Conservation (phyloP, 2,888 invertebrate species). For the Zaprionus obscuricornis region DNA sequence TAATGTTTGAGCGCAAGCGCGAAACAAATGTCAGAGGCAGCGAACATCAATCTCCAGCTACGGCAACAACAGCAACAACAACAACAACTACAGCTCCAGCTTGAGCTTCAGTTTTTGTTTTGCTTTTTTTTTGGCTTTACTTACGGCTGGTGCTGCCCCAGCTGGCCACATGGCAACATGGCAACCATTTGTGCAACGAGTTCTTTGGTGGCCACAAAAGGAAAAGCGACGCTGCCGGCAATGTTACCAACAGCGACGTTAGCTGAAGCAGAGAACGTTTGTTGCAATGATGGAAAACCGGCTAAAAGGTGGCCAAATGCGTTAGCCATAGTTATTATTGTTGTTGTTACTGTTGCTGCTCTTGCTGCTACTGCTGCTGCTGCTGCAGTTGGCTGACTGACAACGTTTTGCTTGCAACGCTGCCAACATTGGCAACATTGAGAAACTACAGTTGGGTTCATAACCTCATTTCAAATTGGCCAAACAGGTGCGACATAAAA, state of each 20-base stretch:
- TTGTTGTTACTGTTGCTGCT: constrained; percentile 11
- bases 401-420: background rate
- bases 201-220: constrained; percentile 77
- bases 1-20: constrained; percentile 58
- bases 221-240: constrained; percentile 57
- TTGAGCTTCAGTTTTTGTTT: constrained; percentile 14
- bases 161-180: constrained; percentile 43
- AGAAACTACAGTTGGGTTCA: constrained; percentile 77
- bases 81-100: background rate
- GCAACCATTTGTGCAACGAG: constrained; percentile 71
- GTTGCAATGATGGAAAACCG: constrained; percentile 63
- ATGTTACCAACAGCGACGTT: too few relatives aligned
- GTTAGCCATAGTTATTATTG: constrained; percentile 40
- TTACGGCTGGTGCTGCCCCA: too few relatives aligned
- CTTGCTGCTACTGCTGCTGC: constrained; percentile 17
- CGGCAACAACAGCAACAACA: constrained; percentile 6
- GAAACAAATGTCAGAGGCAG: constrained; percentile 78
- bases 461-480: constrained; percentile 73
- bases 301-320: constrained; percentile 75
- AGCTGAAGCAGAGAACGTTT: constrained; percentile 4
- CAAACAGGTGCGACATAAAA: constrained; percentile 71
- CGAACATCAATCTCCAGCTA: constrained; percentile 73
- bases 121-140: too few relatives aligned
- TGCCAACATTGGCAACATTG: constrained; percentile 17
- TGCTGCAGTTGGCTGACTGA: constrained; percentile 21